Evolutionary conservation across 2,888 invertebrate genomes (phyloP), one percentile per base, ranked within the genome.

Genomic region (Luperina testacea): DNA sequence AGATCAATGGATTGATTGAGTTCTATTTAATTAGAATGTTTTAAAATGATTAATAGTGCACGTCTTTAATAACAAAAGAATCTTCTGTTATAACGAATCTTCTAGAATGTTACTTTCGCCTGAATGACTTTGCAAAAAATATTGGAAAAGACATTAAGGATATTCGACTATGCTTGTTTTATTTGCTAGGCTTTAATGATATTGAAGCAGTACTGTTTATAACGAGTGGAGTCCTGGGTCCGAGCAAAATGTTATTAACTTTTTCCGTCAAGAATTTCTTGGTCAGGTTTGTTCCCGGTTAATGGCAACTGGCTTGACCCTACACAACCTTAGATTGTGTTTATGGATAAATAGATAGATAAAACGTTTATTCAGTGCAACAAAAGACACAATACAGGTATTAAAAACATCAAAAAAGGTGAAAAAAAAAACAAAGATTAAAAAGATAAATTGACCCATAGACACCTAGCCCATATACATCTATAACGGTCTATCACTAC

Each of bases 21-120:
- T 64, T 15, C 53, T 24, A 20, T 53, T 77, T 57, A 32, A 77
- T 77, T 64, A 77, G 2, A 45, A 65, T 42, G 42, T 76, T 61
- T n/a, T 9, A 8, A 6, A 4, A 32, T 77, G 77, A 77, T 77
- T 64, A 45, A 77, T 77, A 15, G 9, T 64, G 53, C 53, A n/a
- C 53, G 45, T 64, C 11, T 32, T 48, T 27, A 64, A 8, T 20
- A 63, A 77, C 45, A 77, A 77, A 48, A 51, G n/a, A 71, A 38
- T 0, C n/a, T 8, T 20, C n/a, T 38, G 3, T 38, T 78, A 48
- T 42, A 27, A 27, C 0, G 48, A 67, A 78, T 48, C 57, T 68
- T 78, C 48, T 48, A 11, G 57, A 32, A 20, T 59, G 17, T 27
- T 20, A 20, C 79, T 59, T 59, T 78, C 13, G 8, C 13, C 27